Evolutionary conservation across 2,888 invertebrate species (phyloP).

Genomic region (Mythimna lalbum): DNA sequence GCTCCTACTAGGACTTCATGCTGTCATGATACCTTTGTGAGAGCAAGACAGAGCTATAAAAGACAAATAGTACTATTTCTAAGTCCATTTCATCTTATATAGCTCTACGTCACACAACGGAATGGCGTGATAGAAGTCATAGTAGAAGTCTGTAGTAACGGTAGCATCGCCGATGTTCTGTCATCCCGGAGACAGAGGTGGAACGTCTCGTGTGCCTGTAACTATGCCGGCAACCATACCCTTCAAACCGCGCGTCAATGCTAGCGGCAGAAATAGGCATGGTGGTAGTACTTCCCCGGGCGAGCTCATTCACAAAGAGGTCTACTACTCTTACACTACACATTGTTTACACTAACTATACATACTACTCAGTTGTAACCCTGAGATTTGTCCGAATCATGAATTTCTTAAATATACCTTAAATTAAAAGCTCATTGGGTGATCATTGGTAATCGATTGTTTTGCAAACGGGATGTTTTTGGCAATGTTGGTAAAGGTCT

Average conservation of each 20-base stretch:
- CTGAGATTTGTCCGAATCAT: too few relatives aligned
- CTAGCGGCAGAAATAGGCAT: conserved; percentile 5
- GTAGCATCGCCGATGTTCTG: not conserved
- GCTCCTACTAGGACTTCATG: not conserved
- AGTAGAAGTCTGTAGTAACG: not conserved
- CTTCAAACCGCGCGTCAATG: not conserved
- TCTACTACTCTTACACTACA: conserved; percentile 24
- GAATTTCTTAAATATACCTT: too few relatives aligned
- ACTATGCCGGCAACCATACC: not conserved
- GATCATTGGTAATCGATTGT: too few relatives aligned
- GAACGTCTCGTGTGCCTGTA: conserved; percentile 19
- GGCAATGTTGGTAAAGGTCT: too few relatives aligned
- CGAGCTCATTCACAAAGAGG: conserved; percentile 16
- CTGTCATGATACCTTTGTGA: too few relatives aligned
- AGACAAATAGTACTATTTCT: not conserved
- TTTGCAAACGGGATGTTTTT: too few relatives aligned
- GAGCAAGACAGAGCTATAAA: not conserved
- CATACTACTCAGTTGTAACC: too few relatives aligned
- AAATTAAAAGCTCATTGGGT: too few relatives aligned
- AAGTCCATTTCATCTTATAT: too few relatives aligned
- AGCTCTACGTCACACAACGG: too few relatives aligned
- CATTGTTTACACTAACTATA: too few relatives aligned
- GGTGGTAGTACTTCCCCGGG: conserved; percentile 36
- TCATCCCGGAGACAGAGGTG: not conserved
- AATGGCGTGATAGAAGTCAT: not conserved